phyloP scores from a whole-genome alignment of 2,888 invertebrate species.

The Chironomus tentans region DNA sequence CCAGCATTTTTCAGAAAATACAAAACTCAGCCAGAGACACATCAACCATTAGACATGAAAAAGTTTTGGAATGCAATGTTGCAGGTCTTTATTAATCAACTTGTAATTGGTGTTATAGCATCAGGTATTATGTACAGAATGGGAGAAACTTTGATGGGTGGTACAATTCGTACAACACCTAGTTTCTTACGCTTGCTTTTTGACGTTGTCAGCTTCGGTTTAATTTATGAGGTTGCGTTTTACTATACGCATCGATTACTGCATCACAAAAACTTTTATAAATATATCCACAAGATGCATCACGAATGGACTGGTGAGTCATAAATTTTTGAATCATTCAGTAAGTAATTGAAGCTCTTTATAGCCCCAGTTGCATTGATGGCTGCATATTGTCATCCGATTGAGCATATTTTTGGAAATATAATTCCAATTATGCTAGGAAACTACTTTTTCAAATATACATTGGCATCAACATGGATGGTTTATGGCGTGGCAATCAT shows the following conservation, averaged over 20 bases:
- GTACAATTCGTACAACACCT: not conserved
- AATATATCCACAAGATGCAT: conserved; percentile 12
- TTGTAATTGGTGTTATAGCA: not conserved
- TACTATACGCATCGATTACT: conserved; percentile 26
- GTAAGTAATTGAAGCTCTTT: not conserved
- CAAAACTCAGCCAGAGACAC: conserved; percentile 14
- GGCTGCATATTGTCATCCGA: not conserved
- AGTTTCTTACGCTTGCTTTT: not conserved
- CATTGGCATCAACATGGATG: not conserved
- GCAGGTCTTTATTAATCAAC: conserved; percentile 3
- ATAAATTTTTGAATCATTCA: no score
- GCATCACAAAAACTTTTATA: conserved; percentile 3
- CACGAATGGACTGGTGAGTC: not conserved
- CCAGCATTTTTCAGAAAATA: conserved; percentile 10
- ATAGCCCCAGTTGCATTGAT: not conserved
- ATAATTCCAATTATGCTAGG: not conserved
- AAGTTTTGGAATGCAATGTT: not conserved
- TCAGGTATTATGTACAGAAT: not conserved
- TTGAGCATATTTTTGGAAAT: conserved; percentile 14
- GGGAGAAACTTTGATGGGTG: not conserved
- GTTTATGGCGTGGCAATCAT: not conserved
- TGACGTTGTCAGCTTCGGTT: not conserved
- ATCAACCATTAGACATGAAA: not conserved
- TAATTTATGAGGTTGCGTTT: conserved; percentile 17
- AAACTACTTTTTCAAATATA: not conserved